Conservation (phyloP, 2,113 vertebrate genomes). For the Euleptes europaea region DNA sequence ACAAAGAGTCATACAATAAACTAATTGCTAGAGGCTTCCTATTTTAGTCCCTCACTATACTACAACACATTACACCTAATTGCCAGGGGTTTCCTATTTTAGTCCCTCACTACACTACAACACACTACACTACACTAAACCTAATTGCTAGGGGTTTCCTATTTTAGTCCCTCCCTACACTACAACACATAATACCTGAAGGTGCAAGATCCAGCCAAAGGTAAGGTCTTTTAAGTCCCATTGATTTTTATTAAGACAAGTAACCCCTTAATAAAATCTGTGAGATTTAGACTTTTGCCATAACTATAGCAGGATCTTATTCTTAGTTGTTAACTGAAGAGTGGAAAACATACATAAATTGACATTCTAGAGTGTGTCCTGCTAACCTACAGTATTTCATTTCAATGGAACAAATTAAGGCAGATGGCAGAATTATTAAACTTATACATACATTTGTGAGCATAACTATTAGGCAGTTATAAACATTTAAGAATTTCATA, state of each 20-base stretch:
- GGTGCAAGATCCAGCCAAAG: neutral
- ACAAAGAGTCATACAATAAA: neutral
- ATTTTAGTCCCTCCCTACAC: neutral
- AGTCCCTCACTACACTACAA: neutral
- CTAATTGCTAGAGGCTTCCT: neutral
- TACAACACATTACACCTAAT: neutral
- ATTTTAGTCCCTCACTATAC: neutral
- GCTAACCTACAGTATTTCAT: slow-evolving; percentile 64
- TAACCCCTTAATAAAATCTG: neutral
- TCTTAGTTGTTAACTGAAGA: slow-evolving; percentile 41
- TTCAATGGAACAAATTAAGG: slow-evolving; percentile 63
- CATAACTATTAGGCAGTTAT: slow-evolving; percentile 57
- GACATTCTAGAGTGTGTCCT: slow-evolving; percentile 39
- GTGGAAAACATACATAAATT: slow-evolving; percentile 41
- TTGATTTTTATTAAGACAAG: neutral
- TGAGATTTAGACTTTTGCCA: neutral
- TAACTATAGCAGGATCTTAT: neutral
- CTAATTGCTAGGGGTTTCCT: neutral
- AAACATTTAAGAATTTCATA: slow-evolving; percentile 57
- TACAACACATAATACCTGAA: neutral
- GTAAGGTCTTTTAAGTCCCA: neutral
- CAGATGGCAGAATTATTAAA: slow-evolving; percentile 64
- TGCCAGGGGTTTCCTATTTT: neutral
- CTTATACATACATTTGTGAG: slow-evolving; percentile 47
- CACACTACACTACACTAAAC: neutral